A percentile compares a stretch with the other conserved stretches of the same genome.
These are phyloP conservation scores for Trissoscelio sp. DNA, from an alignment of 2,888 invertebrate species.

Conservation along the genomic window DNA sequence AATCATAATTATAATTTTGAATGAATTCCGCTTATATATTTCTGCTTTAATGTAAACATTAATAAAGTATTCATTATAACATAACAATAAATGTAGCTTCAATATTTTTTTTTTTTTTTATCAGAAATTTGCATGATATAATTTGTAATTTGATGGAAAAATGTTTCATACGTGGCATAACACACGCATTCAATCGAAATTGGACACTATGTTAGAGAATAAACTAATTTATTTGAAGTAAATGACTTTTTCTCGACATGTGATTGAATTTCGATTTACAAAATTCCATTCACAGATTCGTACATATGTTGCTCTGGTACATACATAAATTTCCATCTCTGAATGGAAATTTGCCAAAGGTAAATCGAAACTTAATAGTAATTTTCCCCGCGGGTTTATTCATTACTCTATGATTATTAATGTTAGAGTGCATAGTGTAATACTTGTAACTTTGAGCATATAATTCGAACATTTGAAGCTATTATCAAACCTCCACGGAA, in stretches of 20 bases:
- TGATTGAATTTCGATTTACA: conserved; percentile 45
- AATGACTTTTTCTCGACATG: conserved; percentile 30
- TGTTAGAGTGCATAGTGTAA: background rate
- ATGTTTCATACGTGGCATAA: too few species aligned
- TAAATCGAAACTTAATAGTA: conserved; percentile 39
- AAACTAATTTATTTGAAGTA: conserved; percentile 29
- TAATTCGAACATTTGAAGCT: background rate
- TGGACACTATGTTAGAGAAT: conserved; percentile 22
- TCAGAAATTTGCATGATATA: too few species aligned
- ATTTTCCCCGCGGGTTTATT: conserved; percentile 32
- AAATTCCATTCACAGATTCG: conserved; percentile 41
- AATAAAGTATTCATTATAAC: too few species aligned
- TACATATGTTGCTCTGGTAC: conserved; percentile 35
- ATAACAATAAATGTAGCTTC: too few species aligned
- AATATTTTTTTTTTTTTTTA: too few species aligned
- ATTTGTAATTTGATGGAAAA: too few species aligned
- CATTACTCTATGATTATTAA: conserved; percentile 20
- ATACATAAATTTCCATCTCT: conserved; percentile 28
- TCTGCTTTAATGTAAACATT: too few species aligned
- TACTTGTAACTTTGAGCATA: conserved; percentile 5
- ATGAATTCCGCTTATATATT: too few species aligned
- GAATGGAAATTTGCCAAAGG: conserved; percentile 52
- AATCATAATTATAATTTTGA: too few species aligned
- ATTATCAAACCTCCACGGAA: background rate
- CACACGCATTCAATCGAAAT: background rate